Conservation (phyloP, 2,888 invertebrate species). For the Nasonia oneida region DNA sequence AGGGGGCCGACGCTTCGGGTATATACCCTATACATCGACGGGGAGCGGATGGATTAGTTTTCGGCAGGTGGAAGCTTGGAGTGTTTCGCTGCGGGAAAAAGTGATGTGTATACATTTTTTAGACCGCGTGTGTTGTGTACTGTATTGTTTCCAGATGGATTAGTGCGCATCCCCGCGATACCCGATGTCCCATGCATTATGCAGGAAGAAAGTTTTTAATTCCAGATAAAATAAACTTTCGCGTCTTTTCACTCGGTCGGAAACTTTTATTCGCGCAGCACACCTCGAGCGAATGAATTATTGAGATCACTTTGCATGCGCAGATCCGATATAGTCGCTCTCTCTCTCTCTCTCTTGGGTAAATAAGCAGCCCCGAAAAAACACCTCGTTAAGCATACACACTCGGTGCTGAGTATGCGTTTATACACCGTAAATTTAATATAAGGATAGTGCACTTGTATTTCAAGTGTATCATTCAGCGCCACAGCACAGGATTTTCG, state of each 20-base stretch:
- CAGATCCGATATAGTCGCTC: not conserved
- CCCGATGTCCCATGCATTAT: not conserved
- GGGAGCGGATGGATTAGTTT: not conserved
- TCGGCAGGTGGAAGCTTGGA: not conserved
- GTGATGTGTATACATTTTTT: not conserved
- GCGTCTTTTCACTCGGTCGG: not conserved
- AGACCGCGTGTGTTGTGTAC: no score
- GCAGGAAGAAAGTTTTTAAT: not conserved
- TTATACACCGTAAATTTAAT: not conserved
- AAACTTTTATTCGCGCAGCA: not conserved
- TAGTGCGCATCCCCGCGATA: not conserved
- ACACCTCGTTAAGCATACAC: not conserved
- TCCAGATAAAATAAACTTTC: not conserved
- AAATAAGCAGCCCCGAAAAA: not conserved
- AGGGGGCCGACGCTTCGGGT: not conserved
- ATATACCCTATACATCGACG: not conserved
- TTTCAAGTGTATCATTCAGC: not conserved
- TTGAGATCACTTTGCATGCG: not conserved
- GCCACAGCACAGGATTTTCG: not conserved
- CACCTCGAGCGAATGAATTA: not conserved
- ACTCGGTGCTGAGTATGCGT: not conserved
- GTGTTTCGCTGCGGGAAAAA: not conserved
- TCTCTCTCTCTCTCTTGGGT: not conserved
- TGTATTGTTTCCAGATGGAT: not conserved
- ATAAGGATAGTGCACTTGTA: conserved; percentile 3